A percentile compares a stretch with the other conserved stretches of the same genome.
These are phyloP conservation scores for Dolichoris vasculosae DNA, from an alignment of 1,140 invertebrate species.

Conservation along the genomic window DNA sequence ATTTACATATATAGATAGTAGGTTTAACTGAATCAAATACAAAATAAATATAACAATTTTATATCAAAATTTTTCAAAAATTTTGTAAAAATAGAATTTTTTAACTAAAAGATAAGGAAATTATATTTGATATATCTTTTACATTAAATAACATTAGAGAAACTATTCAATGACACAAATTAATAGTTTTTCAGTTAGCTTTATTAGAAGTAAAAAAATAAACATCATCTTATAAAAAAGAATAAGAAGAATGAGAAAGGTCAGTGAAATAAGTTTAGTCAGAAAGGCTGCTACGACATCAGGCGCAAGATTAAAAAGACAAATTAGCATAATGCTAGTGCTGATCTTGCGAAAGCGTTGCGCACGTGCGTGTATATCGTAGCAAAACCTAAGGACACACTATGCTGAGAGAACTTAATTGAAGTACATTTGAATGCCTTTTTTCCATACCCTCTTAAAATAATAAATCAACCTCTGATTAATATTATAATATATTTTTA, in stretches of 20 bases:
- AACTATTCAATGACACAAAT: background rate
- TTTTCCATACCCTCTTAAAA: constrained; percentile 2
- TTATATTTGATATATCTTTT: background rate
- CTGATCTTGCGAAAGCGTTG: constrained; percentile 24
- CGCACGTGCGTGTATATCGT: constrained; percentile 24
- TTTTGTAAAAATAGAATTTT: background rate
- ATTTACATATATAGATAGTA: too few species aligned
- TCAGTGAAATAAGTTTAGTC: constrained; percentile 55
- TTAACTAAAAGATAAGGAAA: background rate
- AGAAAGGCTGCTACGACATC: constrained; percentile 55
- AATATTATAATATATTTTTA: constrained; percentile 16
- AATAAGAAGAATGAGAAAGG: constrained; percentile 6
- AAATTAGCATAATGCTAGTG: constrained; percentile 69
- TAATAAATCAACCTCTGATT: background rate
- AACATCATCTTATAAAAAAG: constrained; percentile 6
- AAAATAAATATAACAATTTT: too few species aligned
- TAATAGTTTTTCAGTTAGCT: constrained; percentile 11
- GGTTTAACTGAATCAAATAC: too few species aligned
- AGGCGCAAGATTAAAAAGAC: constrained; percentile 64
- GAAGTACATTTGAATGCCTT: constrained; percentile 3
- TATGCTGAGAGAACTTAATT: constrained; percentile 3
- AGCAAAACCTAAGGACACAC: background rate
- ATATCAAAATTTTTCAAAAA: too few species aligned
- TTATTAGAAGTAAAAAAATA: constrained; percentile 44
- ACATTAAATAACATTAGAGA: background rate